A percentile compares a stretch with the other conserved stretches of the same genome.
phyloP scores from a whole-genome alignment of 1,140 invertebrate species.

The Battus philenor region DNA sequence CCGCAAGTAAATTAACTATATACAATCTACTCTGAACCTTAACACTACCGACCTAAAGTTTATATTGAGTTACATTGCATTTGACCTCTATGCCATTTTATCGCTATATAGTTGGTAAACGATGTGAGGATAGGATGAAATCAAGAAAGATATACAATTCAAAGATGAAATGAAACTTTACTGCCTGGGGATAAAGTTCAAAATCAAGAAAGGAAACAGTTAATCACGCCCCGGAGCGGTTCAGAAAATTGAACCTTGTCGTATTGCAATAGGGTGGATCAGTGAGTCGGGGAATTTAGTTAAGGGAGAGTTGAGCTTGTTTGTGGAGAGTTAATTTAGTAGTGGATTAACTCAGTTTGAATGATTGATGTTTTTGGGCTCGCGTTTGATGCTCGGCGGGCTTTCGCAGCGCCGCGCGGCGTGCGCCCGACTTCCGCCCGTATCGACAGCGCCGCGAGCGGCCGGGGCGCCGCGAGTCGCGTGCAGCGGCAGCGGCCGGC shows the following conservation, averaged over 20 bases:
- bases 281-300: conserved; percentile 26
- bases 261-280: conserved; percentile 32
- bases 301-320: conserved; percentile 41
- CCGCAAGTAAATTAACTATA: conserved; percentile 13
- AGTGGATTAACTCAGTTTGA: conserved; percentile 66
- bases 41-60: no score
- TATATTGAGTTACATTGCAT: background rate
- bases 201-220: conserved; percentile 19
- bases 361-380: conserved; percentile 64
- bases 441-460: no score
- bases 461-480: no score
- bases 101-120: conserved; percentile 27
- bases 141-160: conserved; percentile 40
- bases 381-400: conserved; percentile 33
- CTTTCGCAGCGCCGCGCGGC: no score
- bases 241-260: conserved; percentile 32
- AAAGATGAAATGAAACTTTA: conserved; percentile 35
- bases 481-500: no score
- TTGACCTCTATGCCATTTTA: conserved; percentile 25
- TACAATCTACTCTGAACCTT: background rate
- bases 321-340: conserved; percentile 67
- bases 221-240: conserved; percentile 20
- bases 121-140: conserved; percentile 54
- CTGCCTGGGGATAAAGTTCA: conserved; percentile 28
- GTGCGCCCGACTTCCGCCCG: no score